A percentile compares a stretch with the other conserved stretches of the same genome.
These are phyloP conservation scores for Acronicta alni DNA, from an alignment of 2,888 invertebrate genomes.

Conservation along the genomic window DNA sequence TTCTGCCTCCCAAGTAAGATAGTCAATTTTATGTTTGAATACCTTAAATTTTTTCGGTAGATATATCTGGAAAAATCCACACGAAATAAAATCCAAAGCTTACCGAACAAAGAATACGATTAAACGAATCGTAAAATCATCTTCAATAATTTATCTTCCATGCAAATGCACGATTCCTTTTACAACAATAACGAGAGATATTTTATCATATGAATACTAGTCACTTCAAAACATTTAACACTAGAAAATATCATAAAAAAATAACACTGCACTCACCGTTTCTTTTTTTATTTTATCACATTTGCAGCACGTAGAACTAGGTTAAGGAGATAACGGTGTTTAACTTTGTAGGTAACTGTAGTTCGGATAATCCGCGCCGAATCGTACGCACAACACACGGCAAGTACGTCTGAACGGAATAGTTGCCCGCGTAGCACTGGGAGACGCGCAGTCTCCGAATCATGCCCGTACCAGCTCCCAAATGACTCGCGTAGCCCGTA, in stretches of 20 bases:
- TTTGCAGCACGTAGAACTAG: slow-evolving; percentile 63
- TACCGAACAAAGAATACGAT: slow-evolving; percentile 43
- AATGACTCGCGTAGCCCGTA: slow-evolving; percentile 65
- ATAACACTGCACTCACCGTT: slow-evolving; percentile 74
- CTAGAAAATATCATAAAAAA: slow-evolving; percentile 42
- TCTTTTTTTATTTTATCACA: slow-evolving; percentile 71
- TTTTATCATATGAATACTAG: slow-evolving; percentile 25
- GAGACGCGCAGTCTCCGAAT: slow-evolving; percentile 84
- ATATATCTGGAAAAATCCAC: slow-evolving; percentile 22
- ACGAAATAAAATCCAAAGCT: slow-evolving; percentile 39
- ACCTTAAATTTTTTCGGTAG: slow-evolving; percentile 35
- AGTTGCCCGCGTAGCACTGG: slow-evolving; percentile 75
- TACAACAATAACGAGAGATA: slow-evolving; percentile 39
- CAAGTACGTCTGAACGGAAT: slow-evolving; percentile 64
- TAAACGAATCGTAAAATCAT: slow-evolving; percentile 49
- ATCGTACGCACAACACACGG: slow-evolving; percentile 44
- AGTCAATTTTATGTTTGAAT: slow-evolving; percentile 18
- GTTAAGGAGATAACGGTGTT: slow-evolving; percentile 48
- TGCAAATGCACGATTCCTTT: slow-evolving; percentile 46
- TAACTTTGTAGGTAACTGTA: slow-evolving; percentile 57
- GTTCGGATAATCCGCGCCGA: slow-evolving; percentile 59
- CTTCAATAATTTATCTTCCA: slow-evolving; percentile 50
- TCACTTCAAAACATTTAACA: slow-evolving; percentile 54
- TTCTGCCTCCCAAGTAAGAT: slow-evolving; percentile 20
- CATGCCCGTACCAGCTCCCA: slow-evolving; percentile 67